Conservation (phyloP, 2,888 invertebrate genomes). For the Bhutanitis thaidina region DNA sequence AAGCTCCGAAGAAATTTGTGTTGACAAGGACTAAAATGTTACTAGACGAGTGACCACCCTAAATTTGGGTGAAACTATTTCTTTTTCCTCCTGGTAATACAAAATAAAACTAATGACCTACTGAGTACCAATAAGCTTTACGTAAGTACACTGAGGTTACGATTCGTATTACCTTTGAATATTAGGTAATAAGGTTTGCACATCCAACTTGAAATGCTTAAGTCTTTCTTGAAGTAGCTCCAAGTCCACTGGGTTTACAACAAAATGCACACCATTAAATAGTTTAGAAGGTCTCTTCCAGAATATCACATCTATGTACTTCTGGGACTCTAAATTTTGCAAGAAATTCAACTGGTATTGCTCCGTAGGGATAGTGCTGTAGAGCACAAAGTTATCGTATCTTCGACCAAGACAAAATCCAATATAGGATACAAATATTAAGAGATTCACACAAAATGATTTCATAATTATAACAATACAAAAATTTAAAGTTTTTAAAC, state of each 20-base stretch:
- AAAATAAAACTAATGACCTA: too few species aligned
- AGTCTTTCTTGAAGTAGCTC: slow-evolving; percentile 44
- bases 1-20: too few species aligned
- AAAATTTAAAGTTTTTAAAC: background rate
- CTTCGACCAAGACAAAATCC: slow-evolving; percentile 33
- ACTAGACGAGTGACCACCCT: too few species aligned
- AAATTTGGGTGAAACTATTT: too few species aligned
- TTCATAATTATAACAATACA: slow-evolving; percentile 36
- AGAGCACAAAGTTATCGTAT: slow-evolving; percentile 47
- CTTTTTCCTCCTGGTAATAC: too few species aligned
- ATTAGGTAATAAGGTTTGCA: slow-evolving; percentile 32
- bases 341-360: slow-evolving; percentile 51
- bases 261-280: slow-evolving; percentile 42
- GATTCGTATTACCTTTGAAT: slow-evolving; percentile 56
- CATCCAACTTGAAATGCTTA: slow-evolving; percentile 40
- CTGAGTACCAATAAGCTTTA: too few species aligned
- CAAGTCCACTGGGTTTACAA: slow-evolving; percentile 43
- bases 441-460: slow-evolving; percentile 32
- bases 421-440: slow-evolving; percentile 38
- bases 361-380: slow-evolving; percentile 34
- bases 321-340: slow-evolving; percentile 42
- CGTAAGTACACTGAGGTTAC: too few species aligned
- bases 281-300: slow-evolving; percentile 52
- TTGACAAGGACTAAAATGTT: too few species aligned
- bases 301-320: slow-evolving; percentile 50